These are phyloP conservation scores for Aphidius gifuensis DNA, from an alignment of 1,140 invertebrate genomes.

Conservation along the genomic window DNA sequence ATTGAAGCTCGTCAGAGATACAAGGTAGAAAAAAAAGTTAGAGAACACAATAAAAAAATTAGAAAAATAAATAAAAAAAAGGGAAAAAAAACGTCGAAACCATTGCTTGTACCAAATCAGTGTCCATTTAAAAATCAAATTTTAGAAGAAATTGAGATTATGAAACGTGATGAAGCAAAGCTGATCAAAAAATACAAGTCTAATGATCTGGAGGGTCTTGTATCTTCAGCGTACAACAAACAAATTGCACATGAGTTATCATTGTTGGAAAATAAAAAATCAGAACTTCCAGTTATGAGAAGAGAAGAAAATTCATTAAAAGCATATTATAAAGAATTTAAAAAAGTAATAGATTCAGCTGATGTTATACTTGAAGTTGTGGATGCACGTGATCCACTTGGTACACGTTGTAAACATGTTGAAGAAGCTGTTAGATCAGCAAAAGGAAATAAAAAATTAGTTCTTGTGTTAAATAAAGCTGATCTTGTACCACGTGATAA, in stretches of 20 bases:
- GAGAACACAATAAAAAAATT: slow-evolving; percentile 81
- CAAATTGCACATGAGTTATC: slow-evolving; percentile 48
- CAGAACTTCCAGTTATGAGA: slow-evolving; percentile 40
- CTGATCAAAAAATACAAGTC: slow-evolving; percentile 57
- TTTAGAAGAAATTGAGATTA: slow-evolving; percentile 74
- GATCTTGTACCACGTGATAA: slow-evolving; percentile 92
- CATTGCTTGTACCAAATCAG: slow-evolving; percentile 85
- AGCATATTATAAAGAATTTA: slow-evolving; percentile 77
- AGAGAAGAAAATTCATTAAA: slow-evolving; percentile 72
- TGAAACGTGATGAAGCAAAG: slow-evolving; percentile 65
- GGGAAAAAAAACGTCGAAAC: slow-evolving; percentile 68
- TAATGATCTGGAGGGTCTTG: slow-evolving; percentile 54
- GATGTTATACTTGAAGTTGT: slow-evolving; percentile 94
- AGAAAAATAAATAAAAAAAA: slow-evolving; percentile 77
- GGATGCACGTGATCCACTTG: slow-evolving; percentile 89
- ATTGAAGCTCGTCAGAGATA: slow-evolving; percentile 73
- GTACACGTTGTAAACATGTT: slow-evolving; percentile 62
- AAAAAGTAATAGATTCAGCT: slow-evolving; percentile 84
- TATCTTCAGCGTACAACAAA: slow-evolving; percentile 67
- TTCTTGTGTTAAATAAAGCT: slow-evolving; percentile 95
- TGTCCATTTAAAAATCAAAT: slow-evolving; percentile 92
- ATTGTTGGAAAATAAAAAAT: slow-evolving; percentile 38
- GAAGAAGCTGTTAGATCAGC: slow-evolving; percentile 79
- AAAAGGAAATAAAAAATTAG: slow-evolving; percentile 79
- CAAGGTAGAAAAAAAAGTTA: slow-evolving; percentile 89